Evolutionary conservation across 1,140 invertebrate species (phyloP).

Genomic region (Tribolium castaneum): DNA sequence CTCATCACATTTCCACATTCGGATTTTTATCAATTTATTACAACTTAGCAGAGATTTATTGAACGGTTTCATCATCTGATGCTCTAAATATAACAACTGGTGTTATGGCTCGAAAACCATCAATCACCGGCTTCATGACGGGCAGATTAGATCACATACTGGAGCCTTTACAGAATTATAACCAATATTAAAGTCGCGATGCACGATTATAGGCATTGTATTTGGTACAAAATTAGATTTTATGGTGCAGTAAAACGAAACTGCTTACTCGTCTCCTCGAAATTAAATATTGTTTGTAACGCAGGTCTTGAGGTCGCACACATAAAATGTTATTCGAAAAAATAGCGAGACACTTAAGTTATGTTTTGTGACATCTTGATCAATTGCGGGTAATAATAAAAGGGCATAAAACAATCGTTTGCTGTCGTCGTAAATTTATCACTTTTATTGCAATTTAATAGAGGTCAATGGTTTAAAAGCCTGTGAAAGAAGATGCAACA

Average conservation of each 20-base stretch:
- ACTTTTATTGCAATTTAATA: neutral
- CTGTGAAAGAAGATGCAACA: too few species aligned
- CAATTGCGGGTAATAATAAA: neutral
- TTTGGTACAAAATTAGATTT: slow-evolving; percentile 6
- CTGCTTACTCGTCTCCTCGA: neutral
- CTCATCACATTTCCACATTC: neutral
- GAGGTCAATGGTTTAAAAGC: neutral
- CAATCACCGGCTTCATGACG: too few species aligned
- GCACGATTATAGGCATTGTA: neutral
- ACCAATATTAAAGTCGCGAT: neutral
- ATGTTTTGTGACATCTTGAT: neutral
- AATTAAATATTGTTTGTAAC: neutral
- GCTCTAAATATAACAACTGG: too few species aligned
- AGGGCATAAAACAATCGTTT: neutral
- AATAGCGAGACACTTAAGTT: neutral
- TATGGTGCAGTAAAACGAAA: neutral
- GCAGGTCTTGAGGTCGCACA: neutral
- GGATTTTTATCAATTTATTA: neutral
- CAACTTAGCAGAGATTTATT: neutral
- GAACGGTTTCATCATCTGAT: too few species aligned
- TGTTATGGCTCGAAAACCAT: too few species aligned
- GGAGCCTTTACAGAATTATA: too few species aligned
- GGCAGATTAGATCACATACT: neutral
- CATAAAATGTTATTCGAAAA: neutral
- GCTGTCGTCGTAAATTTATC: neutral